Percentiles rank a stretch among this genome's conserved stretches.
These are phyloP conservation scores for Gymnocephalus cernua DNA, from an alignment of 2,113 vertebrate genomes.

Conservation along the genomic window DNA sequence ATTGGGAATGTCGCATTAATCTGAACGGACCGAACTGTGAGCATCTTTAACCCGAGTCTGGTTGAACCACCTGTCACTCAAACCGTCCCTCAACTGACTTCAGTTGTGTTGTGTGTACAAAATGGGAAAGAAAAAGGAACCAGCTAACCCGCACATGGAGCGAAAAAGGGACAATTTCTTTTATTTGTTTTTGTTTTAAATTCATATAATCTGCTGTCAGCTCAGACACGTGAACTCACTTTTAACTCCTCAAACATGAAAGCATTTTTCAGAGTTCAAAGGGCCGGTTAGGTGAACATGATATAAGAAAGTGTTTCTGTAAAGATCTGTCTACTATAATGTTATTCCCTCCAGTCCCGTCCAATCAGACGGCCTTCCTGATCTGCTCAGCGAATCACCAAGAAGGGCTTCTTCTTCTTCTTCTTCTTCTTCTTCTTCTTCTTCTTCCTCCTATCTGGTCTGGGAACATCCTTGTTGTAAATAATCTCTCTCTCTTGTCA, in stretches of 20 bases:
- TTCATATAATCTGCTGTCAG: too few species aligned
- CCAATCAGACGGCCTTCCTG: slow-evolving; percentile 51
- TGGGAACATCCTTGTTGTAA: slow-evolving; percentile 62
- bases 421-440: slow-evolving; percentile 58
- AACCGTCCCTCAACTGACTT: slow-evolving; percentile 7
- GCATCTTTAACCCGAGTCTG: background rate
- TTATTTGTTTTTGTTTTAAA: too few species aligned
- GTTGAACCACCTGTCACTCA: background rate
- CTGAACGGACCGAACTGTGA: background rate
- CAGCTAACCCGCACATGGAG: slow-evolving; percentile 15
- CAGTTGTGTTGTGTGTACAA: background rate
- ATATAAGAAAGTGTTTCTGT: background rate
- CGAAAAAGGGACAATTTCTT: slow-evolving; percentile 69
- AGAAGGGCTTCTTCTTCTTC: slow-evolving; percentile 66
- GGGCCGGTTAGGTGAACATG: too few species aligned
- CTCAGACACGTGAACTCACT: too few species aligned
- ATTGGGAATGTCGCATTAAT: background rate
- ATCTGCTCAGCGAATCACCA: slow-evolving; percentile 61
- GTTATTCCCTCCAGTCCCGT: background rate
- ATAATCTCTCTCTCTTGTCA: slow-evolving; percentile 43
- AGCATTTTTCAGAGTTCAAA: too few species aligned
- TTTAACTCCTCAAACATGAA: too few species aligned
- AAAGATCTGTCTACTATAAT: background rate
- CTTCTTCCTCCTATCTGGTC: slow-evolving; percentile 33
- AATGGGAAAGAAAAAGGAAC: background rate